A percentile compares a stretch with the other conserved stretches of the same genome.
These are phyloP conservation scores for Virgularia gustaviana DNA, from an alignment of 92 coral and sea anemone species.

Conservation along the genomic window DNA sequence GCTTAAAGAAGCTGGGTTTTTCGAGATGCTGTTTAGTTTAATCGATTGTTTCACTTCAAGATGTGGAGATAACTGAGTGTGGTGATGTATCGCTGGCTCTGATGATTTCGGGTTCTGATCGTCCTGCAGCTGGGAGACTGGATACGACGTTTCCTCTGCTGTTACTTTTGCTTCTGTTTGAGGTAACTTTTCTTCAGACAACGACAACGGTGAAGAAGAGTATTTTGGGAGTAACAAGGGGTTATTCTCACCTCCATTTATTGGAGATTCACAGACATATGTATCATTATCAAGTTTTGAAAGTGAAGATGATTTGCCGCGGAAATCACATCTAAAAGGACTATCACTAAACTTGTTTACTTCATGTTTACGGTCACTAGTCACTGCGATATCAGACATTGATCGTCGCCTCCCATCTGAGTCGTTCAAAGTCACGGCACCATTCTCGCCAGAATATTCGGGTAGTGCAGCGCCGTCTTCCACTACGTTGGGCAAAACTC, in stretches of 20 bases:
- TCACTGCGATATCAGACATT: conserved; percentile 21
- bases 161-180: not conserved
- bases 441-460: not conserved
- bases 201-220: not conserved
- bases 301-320: conserved; percentile 29
- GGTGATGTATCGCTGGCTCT: not conserved
- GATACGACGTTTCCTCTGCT: not conserved
- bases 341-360: conserved; percentile 4
- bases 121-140: not conserved
- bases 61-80: conserved; percentile 17
- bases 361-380: not conserved
- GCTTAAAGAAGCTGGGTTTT: not conserved
- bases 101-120: not conserved
- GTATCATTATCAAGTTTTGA: conserved; percentile 24
- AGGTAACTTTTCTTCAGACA: not conserved
- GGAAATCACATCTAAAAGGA: conserved; percentile 21
- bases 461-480: not conserved
- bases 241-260: not conserved
- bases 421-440: not conserved
- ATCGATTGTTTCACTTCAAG: conserved; percentile 34
- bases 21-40: conserved; percentile 13
- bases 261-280: conserved; percentile 21
- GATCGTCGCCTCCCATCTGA: conserved; percentile 16
- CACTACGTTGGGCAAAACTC: not conserved
- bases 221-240: not conserved